phyloP scores from a whole-genome alignment of 1,140 invertebrate genomes.

The Pomacea maculata region DNA sequence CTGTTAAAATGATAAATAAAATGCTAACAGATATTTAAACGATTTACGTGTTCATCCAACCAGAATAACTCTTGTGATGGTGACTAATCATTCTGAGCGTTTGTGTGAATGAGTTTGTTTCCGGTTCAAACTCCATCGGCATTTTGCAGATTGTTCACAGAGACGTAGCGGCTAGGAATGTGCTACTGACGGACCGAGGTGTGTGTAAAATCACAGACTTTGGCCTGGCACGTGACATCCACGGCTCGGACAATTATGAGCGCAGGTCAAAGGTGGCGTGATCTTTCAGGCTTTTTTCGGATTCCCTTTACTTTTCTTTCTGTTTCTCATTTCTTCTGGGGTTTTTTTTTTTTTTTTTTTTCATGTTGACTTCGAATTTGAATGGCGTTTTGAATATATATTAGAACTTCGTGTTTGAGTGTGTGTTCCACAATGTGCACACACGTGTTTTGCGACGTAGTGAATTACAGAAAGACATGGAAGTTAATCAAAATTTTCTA shows the following conservation, averaged over 20 bases:
- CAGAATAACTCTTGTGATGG: neutral
- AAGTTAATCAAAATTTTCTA: neutral
- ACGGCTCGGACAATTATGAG: constrained; percentile 51
- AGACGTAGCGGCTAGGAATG: constrained; percentile 86
- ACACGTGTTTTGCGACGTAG: too few relatives aligned
- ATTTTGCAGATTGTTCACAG: constrained; percentile 85
- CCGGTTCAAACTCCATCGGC: neutral
- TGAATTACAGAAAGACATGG: neutral
- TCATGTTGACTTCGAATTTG: neutral
- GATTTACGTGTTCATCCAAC: neutral
- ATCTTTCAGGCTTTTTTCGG: too few relatives aligned
- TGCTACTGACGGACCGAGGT: constrained; percentile 77
- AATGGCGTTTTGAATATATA: neutral
- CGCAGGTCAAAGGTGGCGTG: constrained; percentile 45
- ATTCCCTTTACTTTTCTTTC: too few relatives aligned
- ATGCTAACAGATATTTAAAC: neutral
- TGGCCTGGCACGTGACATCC: constrained; percentile 81
- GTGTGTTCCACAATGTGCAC: too few relatives aligned
- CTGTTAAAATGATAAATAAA: neutral
- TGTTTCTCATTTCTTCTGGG: too few relatives aligned
- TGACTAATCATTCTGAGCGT: neutral
- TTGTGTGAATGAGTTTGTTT: neutral
- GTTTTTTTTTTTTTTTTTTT: too few relatives aligned
- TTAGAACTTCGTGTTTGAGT: too few relatives aligned
- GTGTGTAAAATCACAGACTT: constrained; percentile 89